Base-by-base conservation (phyloP, 1,140 invertebrate species). In the Carposina sasakii region DNA sequence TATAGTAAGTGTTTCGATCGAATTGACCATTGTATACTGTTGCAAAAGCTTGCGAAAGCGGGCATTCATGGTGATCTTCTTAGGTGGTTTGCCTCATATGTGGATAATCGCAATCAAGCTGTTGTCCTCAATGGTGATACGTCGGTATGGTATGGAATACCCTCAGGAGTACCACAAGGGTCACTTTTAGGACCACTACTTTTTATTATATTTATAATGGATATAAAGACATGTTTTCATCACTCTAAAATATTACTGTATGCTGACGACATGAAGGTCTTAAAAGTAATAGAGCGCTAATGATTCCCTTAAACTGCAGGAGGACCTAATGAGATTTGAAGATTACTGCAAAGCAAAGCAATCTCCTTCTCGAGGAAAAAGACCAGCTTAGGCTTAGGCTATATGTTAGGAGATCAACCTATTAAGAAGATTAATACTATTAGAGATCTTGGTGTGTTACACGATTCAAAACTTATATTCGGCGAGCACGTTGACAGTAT, bases 1-100 rank as follows among this genome's bases (percentile, higher is more conserved):
- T 53, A 63, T 15, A 47, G 46, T 0, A 69, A 70, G 30, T 61
- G 57, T 2, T 67, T 72, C 40, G 63, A 67, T 31, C 50, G 34
- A n/a, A 51, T 69, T 34, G 19, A 42, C 23, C 58, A 57, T 15
- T 0, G 2, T 1, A 13, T 42, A 3, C 46, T 48, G 12, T 13
- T 49, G 19, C 10, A 42, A n/a, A 53, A 53, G 23, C 21, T 55
- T 55, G 15, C 40, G 2, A 6, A 16, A 2, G 21, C 45, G 3
- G 56, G 56, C 5, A 48, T 62, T 1, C 42, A 43, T 2, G 50
- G 56, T 3, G 21, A 52, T 12, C 33, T 71, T 3, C 48, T 61
- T 8, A 39, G 49, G 16, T 69, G 63, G 66, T 41, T 67, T 13
- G 22, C 43, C 0, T 58, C 54, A 0, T 68, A 62, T 42, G 43